Evolutionary conservation across 2,113 vertebrate genomes (phyloP).

Genomic region (Oreochromis niloticus): DNA sequence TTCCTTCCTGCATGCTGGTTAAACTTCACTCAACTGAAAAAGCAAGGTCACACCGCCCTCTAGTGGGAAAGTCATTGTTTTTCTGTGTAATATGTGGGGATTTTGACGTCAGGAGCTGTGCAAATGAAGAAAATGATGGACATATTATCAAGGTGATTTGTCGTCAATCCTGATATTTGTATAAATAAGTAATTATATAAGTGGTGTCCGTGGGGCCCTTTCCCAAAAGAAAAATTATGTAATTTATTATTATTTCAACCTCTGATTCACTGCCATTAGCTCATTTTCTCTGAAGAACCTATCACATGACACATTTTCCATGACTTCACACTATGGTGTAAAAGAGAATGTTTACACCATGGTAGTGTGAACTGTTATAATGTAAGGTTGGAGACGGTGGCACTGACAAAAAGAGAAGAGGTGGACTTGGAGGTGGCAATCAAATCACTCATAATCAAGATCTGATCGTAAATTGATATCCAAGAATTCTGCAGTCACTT

Average conservation of each 20-base stretch:
- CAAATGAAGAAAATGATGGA: background rate
- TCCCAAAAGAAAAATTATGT: background rate
- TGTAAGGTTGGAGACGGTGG: background rate
- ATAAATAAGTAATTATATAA: background rate
- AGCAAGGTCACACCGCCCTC: background rate
- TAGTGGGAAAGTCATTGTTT: background rate
- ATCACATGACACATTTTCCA: background rate
- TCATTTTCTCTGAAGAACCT: background rate
- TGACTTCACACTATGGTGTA: background rate
- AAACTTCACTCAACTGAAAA: background rate
- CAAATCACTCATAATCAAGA: background rate
- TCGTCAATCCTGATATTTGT: background rate
- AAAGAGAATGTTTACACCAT: background rate
- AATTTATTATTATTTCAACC: background rate
- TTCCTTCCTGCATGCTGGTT: background rate
- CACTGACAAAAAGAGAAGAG: background rate
- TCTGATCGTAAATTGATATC: background rate
- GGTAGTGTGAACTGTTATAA: background rate
- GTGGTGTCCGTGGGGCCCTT: background rate
- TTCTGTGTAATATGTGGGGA: fast-evolving
- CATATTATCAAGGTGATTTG: background rate
- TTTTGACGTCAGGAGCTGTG: background rate
- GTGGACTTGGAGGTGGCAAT: background rate
- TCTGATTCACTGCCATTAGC: background rate
- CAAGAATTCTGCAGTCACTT: background rate